Evolutionary conservation across 2,888 invertebrate genomes (phyloP), one percentile per base, ranked within the genome.

Genomic region (Ceramica pisi): DNA sequence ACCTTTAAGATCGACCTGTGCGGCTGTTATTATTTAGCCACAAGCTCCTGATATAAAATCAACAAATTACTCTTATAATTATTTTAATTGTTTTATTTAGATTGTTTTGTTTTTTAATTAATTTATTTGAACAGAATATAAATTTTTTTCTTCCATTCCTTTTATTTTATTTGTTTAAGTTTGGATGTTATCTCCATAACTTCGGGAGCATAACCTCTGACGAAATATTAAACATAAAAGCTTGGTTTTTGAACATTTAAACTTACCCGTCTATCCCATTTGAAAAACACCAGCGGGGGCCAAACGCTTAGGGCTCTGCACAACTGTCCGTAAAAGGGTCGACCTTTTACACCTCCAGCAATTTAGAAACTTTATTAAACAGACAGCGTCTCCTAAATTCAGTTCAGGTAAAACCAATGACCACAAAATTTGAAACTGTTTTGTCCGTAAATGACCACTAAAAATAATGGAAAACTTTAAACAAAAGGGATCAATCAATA

Each of bases 311-410:
- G 19, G 19, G 73, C 41, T 59, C n/a, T 53, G 16, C 7, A 75
- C 51, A 72, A 35, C 19, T 57, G 44, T 14, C 51, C 46, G n/a
- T 78, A 31, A 78, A 79, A 75, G 75, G 73, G 63, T 57, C 59
- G 14, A 68, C 55, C 31, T 50, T 70, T 19, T 46, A 48, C 60
- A 60, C 77, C 31, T 60, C 26, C 35, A 14, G 57, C 41, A 55
- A 55, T 59, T 55, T 21, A 60, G 46, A 78, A 74, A 74, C 41
- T 74, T 74, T 70, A 31, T 66, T 38, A 57, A 57, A 57, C 14
- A 57, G 57, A 38, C 38, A 21, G 38, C 8, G 35, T 55, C 19
- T 70, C 21, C 8, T 16, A 31, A 70, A 19, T 74, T 41, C 21
- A n/a, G 21, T 41, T 10, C 23, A 38, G 31, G 53, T 48, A 12